Conservation (phyloP, 2,113 vertebrate species). For the pig (Sus scrofa) region DNA sequence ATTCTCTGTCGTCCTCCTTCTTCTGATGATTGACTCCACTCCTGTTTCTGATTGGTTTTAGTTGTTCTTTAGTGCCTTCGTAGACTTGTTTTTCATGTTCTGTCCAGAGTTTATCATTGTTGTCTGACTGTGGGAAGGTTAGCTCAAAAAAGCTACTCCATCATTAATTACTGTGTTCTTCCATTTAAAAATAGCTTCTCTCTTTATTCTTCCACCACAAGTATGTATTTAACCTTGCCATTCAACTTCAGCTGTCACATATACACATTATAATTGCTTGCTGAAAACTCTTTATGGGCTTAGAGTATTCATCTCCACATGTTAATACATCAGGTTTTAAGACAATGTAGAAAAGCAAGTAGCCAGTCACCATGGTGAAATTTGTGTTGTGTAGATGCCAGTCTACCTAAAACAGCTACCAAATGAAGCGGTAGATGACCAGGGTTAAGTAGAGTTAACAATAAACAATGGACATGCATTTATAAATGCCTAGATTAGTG, state of each 20-base stretch:
- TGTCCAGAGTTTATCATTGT: neutral
- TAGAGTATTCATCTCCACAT: neutral
- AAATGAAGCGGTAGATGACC: neutral
- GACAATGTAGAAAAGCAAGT: neutral
- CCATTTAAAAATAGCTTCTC: conserved; percentile 2
- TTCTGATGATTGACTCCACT: neutral
- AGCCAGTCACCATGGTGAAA: neutral
- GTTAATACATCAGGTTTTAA: conserved; percentile 8
- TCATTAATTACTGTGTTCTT: neutral
- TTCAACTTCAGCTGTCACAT: conserved; percentile 1
- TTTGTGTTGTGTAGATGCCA: neutral
- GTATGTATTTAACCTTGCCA: neutral
- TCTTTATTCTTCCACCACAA: neutral
- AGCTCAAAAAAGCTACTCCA: neutral
- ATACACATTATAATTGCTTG: neutral
- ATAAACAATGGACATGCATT: neutral
- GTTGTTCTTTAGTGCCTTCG: neutral
- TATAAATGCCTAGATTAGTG: neutral
- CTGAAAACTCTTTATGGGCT: conserved; percentile 5
- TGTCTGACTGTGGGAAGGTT: neutral
- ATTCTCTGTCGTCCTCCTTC: neutral
- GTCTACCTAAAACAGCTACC: neutral
- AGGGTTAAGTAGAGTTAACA: neutral
- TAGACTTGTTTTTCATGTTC: neutral
- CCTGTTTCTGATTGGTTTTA: neutral